Evolutionary conservation across 2,888 invertebrate genomes (phyloP), one percentile per base, ranked within the genome.

Genomic region (Allygus modestus): DNA sequence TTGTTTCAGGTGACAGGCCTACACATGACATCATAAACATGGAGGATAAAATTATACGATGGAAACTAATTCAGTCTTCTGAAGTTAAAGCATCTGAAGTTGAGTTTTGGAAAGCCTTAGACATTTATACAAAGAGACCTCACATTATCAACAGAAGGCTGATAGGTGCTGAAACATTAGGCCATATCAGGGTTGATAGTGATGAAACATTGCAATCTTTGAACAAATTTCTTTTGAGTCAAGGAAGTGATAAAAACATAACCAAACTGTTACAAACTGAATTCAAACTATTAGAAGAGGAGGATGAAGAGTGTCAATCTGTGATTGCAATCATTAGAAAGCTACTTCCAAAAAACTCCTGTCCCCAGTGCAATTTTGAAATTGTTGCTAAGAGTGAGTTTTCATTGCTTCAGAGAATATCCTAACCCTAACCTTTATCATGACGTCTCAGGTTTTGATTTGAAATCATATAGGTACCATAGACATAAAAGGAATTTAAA

Each of bases 81-180:
- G 31, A 28, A 33, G 23, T 58, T 20, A 51, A 58, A 33, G 58
- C 43, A 75, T 41, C 73, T 71, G 23, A 20, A 43, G 89, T 89
- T 9, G 89, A 92, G 85, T 96, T 95, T 90, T 95, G 95, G 94
- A 91, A 92, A 85, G 92, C 94, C 0, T 90, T 95, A 81, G 89
- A 91, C 81, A 92, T 96, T 86, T 93, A 95, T 89, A 89, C 94
- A 84, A 91, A 91, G 83, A 94, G 94, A 89, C 94, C 95, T 81
- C 95, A 96, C 89, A 92, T 95, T 84, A 91, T 95, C 7, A 96
- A 96, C 90, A 94, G 94, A 88, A 93, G 94, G 89, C 91, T 96
- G 89, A 93, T 94, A 89, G 94, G 94, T 81, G 92, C 88, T 20
- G 87, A 89, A 26, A 88, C 88, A 65, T 65, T 65, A 65, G 65